Evolutionary conservation across 1,140 invertebrate species (phyloP), one percentile per base, ranked within the genome.

Genomic region (Drosophila novamexicana): DNA sequence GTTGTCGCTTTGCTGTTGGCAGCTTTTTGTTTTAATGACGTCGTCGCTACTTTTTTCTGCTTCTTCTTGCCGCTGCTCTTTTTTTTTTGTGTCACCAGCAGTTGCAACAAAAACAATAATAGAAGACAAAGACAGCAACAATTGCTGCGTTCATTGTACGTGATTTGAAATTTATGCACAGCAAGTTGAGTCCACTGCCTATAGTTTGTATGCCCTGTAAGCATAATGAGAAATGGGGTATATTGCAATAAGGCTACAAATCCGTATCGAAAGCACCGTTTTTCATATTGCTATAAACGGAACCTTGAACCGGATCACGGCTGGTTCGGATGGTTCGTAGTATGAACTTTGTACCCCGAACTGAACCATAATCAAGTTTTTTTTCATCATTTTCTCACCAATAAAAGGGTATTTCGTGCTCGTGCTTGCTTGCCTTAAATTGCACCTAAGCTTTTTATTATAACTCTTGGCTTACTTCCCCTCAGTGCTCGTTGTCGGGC

Each of bases 131-230:
- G 67, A 59, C 70, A 77, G 45, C 58, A 58, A 79, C 75, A 83
- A 70, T 44, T 66, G 42, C 75, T 79, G 68, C 65, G 47, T 74
- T 59, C 71, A 76, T 79, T 82, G 83, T 88, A 88, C 84, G 83
- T 88, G 84, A 84, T 88, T 89, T 84, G 84, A 88, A 88, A 89
- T 83, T 88, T 88, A 88, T 88, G 75, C 83, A 75, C 68, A 68
- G 66, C 67, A 70, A 71, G 67, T 88, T 76, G 79, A 71, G 53
- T 73, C 67, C 64, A 82, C 72, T 76, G 72, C 50, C 64, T 66
- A 58, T 63, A 44, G 59, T 16, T 34, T 10, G 34, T 10, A 37
- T 58, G 42, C 72, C 58, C 56, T 61, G 34, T 42, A 44, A 16
- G n/a, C 14, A 37, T 18, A 45, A 12, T 8, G 16, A 1, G 10